These are phyloP conservation scores for Petaurus breviceps DNA, from an alignment of 2,113 vertebrate species.

Conservation along the genomic window DNA sequence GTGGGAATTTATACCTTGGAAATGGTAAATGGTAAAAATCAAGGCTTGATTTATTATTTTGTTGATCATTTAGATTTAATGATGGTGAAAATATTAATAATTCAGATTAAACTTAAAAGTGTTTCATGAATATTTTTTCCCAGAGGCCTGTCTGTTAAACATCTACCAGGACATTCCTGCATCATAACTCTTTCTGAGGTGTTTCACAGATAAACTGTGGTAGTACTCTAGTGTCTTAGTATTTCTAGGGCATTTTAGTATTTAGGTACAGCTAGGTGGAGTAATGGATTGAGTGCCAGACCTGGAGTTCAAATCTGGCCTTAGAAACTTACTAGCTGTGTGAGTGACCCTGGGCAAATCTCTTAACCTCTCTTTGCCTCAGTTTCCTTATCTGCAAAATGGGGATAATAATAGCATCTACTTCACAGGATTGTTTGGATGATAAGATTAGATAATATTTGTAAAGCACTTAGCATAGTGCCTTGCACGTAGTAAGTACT, in stretches of 20 bases:
- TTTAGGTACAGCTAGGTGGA: neutral
- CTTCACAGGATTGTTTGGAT: neutral
- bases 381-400: neutral
- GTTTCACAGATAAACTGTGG: neutral
- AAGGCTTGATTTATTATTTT: neutral
- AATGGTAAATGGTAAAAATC: neutral
- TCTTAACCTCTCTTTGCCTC: neutral
- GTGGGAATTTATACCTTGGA: neutral
- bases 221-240: neutral
- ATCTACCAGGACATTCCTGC: neutral
- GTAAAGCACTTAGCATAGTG: neutral
- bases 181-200: neutral
- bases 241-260: neutral
- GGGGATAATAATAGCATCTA: neutral
- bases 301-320: neutral
- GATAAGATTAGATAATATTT: neutral
- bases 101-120: neutral
- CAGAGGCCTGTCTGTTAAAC: neutral
- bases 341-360: neutral
- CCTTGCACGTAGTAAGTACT: neutral
- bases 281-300: neutral
- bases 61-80: neutral
- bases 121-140: neutral
- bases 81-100: neutral
- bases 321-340: neutral